These are phyloP conservation scores for Sesamia inferens DNA, from an alignment of 2,888 invertebrate genomes.

Conservation along the genomic window DNA sequence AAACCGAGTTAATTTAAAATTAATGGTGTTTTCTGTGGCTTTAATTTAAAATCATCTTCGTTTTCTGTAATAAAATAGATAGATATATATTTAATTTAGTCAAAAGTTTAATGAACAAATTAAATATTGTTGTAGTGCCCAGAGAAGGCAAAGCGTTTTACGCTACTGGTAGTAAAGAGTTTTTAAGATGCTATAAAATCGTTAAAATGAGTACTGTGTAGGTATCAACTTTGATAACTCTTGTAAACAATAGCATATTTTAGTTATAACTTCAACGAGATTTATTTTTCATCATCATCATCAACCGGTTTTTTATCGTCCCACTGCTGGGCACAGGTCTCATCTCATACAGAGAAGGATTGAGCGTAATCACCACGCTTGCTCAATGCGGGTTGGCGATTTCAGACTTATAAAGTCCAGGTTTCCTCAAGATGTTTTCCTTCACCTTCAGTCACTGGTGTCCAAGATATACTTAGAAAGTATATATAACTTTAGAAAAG, in stretches of 20 bases:
- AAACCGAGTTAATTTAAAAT: slow-evolving; percentile 36
- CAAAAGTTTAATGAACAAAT: slow-evolving; percentile 39
- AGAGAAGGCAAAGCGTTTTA: slow-evolving; percentile 20
- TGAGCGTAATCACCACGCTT: too few species aligned
- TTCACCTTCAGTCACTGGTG: too few species aligned
- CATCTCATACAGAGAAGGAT: too few species aligned
- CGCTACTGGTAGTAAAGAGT: slow-evolving; percentile 53
- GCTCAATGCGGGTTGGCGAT: too few species aligned
- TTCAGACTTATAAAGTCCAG: too few species aligned
- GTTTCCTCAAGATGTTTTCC: too few species aligned
- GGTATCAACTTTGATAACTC: slow-evolving; percentile 27
- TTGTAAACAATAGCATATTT: slow-evolving; percentile 48
- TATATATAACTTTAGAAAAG: too few species aligned
- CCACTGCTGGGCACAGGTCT: too few species aligned
- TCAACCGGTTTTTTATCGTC: too few species aligned
- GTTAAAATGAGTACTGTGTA: slow-evolving; percentile 33
- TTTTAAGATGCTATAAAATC: slow-evolving; percentile 53
- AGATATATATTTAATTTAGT: slow-evolving; percentile 38
- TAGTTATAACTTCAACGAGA: slow-evolving; percentile 7
- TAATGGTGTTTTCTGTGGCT: slow-evolving; percentile 29
- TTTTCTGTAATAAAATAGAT: slow-evolving; percentile 39
- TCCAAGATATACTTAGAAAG: too few species aligned
- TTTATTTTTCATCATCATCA: neutral
- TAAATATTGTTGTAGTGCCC: slow-evolving; percentile 40
- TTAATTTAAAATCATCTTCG: slow-evolving; percentile 19